Conservation (phyloP, 37 sponge, comb jelly and placozoan species). For the Eunapius fragilis region DNA sequence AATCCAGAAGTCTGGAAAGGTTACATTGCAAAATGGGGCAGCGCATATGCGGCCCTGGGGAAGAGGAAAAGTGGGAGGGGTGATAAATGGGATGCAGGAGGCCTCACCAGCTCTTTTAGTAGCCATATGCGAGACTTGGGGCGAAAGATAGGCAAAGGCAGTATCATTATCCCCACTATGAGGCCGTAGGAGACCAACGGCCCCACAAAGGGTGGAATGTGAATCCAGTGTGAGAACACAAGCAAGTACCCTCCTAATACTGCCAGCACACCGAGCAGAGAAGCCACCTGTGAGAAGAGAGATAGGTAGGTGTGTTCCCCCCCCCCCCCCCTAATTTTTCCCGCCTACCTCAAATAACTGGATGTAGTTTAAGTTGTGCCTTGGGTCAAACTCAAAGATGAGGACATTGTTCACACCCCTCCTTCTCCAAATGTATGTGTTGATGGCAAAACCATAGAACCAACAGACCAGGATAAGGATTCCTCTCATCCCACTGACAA, state of each 20-base stretch:
- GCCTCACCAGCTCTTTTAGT: conserved; percentile 30
- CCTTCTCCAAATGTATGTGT: conserved; percentile 77
- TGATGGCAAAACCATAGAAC: conserved; percentile 77
- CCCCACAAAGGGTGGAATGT: conserved; percentile 47
- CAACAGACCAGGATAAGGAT: conserved; percentile 56
- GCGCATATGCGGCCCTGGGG: conserved; percentile 63
- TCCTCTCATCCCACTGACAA: conserved; percentile 36
- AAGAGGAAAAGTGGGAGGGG: background rate
- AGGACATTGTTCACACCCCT: conserved; percentile 91
- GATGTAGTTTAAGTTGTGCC: conserved; percentile 72
- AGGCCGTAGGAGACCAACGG: conserved; percentile 35
- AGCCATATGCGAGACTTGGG: conserved; percentile 63
- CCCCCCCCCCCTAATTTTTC: no score
- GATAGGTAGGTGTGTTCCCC: no score
- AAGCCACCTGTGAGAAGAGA: conserved; percentile 47
- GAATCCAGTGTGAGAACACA: conserved; percentile 32
- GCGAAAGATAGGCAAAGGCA: conserved; percentile 67
- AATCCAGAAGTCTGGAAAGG: conserved; percentile 93
- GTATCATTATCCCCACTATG: conserved; percentile 18
- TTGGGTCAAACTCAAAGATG: conserved; percentile 91
- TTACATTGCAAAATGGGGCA: conserved; percentile 77
- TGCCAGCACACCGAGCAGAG: conserved; percentile 39
- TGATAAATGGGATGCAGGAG: background rate
- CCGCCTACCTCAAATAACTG: conserved; percentile 77
- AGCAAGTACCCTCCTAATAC: conserved; percentile 24